Conservation (phyloP, 2,888 invertebrate species). For the Lasioglossum morio region DNA sequence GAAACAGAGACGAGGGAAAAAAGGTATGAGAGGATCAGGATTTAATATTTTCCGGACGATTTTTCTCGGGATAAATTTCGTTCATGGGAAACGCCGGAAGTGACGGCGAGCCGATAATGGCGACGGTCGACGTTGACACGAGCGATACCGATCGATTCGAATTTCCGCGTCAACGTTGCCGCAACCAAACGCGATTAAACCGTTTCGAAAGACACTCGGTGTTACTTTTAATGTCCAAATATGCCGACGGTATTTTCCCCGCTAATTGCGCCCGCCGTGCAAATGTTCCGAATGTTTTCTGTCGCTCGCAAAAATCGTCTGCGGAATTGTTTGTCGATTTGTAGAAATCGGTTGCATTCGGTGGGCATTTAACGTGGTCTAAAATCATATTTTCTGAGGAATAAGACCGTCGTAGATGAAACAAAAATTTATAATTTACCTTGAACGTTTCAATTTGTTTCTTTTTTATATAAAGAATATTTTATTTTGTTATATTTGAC, state of each 20-base stretch:
- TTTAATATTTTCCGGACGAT: slow-evolving; percentile 2
- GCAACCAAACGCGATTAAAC: slow-evolving; percentile 42
- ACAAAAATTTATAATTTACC: too few relatives aligned
- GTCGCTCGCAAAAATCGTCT: not conserved
- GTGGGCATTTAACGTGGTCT: too few relatives aligned
- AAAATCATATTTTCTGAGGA: too few relatives aligned
- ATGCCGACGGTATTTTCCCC: not conserved
- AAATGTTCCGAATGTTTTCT: slow-evolving; percentile 11
- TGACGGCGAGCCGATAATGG: slow-evolving; percentile 27
- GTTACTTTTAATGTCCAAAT: slow-evolving; percentile 13
- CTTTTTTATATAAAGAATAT: not conserved
- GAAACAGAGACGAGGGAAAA: not conserved
- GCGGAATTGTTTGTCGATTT: too few relatives aligned
- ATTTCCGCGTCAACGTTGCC: slow-evolving; percentile 45
- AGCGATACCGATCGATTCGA: slow-evolving; percentile 53
- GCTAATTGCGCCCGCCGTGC: slow-evolving; percentile 30
- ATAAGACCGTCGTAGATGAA: too few relatives aligned
- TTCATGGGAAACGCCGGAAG: slow-evolving; percentile 11
- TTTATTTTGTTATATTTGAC: not conserved
- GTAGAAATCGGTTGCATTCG: not conserved
- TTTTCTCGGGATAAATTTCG: not conserved
- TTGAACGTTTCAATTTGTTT: too few relatives aligned
- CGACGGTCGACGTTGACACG: slow-evolving; percentile 32
- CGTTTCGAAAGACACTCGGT: slow-evolving; percentile 33
- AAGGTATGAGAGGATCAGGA: not conserved